A percentile compares a stretch with the other conserved stretches of the same genome.
Evolutionary conservation across 2,888 invertebrate genomes (phyloP).

Genomic region (Scrobipalpa atriplicella): DNA sequence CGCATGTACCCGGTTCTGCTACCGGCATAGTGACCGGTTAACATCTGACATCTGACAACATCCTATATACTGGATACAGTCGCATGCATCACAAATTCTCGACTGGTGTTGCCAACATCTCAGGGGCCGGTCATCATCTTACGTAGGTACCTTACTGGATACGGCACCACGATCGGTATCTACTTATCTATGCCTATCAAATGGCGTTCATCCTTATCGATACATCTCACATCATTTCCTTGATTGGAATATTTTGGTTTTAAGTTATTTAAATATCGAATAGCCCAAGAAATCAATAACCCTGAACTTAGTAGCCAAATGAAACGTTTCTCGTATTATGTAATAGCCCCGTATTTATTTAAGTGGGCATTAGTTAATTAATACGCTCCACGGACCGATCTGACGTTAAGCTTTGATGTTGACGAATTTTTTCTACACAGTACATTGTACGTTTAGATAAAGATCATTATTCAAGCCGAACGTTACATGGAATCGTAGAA

Average conservation of each 20-base stretch:
- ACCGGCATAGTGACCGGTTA: too few relatives aligned
- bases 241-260: not conserved
- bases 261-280: not conserved
- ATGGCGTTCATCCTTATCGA: not conserved
- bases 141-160: not conserved
- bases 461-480: conserved; percentile 54
- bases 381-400: conserved; percentile 27
- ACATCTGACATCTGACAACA: too few relatives aligned
- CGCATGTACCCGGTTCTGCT: too few relatives aligned
- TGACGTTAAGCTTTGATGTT: conserved; percentile 34
- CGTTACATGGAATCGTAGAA: conserved; percentile 57
- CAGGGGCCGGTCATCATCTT: too few relatives aligned
- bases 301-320: not conserved
- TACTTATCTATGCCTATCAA: not conserved
- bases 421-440: conserved; percentile 31
- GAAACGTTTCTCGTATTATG: conserved; percentile 4
- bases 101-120: not conserved
- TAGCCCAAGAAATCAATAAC: not conserved
- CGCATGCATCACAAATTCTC: too few relatives aligned
- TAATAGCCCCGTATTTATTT: conserved; percentile 26
- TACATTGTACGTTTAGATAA: conserved; percentile 35
- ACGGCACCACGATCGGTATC: not conserved
- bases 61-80: too few relatives aligned
- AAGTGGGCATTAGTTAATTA: conserved; percentile 30
- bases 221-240: not conserved